Evolutionary conservation across 2,888 invertebrate genomes (phyloP).

Genomic region (Nycteola revayana): DNA sequence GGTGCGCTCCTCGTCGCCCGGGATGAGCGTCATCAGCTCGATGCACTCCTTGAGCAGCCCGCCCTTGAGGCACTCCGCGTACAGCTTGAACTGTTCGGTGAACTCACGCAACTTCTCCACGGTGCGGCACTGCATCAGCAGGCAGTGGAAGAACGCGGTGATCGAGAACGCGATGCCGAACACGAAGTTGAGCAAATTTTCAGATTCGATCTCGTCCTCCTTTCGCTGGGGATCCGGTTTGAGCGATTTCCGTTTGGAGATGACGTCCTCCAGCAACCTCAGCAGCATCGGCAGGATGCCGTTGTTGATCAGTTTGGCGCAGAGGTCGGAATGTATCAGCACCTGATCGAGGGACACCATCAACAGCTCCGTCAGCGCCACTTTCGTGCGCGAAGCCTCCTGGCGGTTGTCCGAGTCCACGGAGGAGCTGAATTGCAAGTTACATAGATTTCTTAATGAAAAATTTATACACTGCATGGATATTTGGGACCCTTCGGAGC

Average conservation of each 20-base stretch:
- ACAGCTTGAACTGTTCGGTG: constrained; percentile 81
- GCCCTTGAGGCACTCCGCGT: constrained; percentile 82
- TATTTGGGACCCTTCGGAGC: constrained; percentile 78
- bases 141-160: constrained; percentile 81
- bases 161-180: constrained; percentile 83
- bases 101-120: constrained; percentile 80
- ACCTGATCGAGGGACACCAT: constrained; percentile 82
- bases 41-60: constrained; percentile 80
- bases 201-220: constrained; percentile 65
- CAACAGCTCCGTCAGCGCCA: constrained; percentile 80
- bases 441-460: constrained; percentile 81
- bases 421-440: constrained; percentile 80
- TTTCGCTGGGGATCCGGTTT: constrained; percentile 50
- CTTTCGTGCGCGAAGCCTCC: constrained; percentile 75
- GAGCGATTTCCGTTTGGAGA: constrained; percentile 52
- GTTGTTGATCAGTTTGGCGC: constrained; percentile 81
- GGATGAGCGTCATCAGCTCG: constrained; percentile 76
- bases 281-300: constrained; percentile 84
- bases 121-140: constrained; percentile 78
- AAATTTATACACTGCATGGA: constrained; percentile 84
- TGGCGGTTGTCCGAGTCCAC: constrained; percentile 45
- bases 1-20: constrained; percentile 58
- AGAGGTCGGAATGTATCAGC: constrained; percentile 73
- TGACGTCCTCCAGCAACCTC: constrained; percentile 80
- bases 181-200: constrained; percentile 80